Percentiles rank a stretch among this genome's conserved stretches.
Evolutionary conservation across 2,797 vertebrate species (phyloP).

Genomic region (Pempheris klunzingeri): DNA sequence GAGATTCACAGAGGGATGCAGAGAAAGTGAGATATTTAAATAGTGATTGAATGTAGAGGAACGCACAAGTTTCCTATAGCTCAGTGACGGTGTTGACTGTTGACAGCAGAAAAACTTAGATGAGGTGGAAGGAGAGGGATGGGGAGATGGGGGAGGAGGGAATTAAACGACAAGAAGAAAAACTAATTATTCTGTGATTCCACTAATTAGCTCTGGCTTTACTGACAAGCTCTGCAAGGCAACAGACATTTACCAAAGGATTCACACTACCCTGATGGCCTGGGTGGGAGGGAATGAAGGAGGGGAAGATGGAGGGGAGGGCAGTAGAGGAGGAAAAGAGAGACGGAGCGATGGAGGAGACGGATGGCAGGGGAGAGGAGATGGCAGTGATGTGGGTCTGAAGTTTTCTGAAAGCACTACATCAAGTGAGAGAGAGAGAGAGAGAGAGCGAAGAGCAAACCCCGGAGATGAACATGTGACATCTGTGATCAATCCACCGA

Average conservation of each 20-base stretch:
- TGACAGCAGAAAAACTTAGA: slow-evolving; percentile 63
- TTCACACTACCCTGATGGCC: slow-evolving; percentile 65
- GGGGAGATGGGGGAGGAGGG: slow-evolving; percentile 62
- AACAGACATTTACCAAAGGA: slow-evolving; percentile 77
- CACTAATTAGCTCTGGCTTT: slow-evolving; percentile 84
- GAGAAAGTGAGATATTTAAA: slow-evolving; percentile 39
- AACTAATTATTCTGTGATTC: slow-evolving; percentile 88
- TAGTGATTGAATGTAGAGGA: slow-evolving; percentile 27
- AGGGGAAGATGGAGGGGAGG: slow-evolving; percentile 11
- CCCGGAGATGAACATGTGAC: slow-evolving; percentile 56
- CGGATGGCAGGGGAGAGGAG: slow-evolving; percentile 19
- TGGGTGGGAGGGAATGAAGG: slow-evolving; percentile 58
- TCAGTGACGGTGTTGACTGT: slow-evolving; percentile 55
- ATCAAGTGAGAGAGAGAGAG: slow-evolving; percentile 36
- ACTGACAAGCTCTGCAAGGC: slow-evolving; percentile 77
- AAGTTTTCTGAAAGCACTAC: slow-evolving; percentile 64
- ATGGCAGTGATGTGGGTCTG: slow-evolving; percentile 48
- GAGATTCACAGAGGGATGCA: slow-evolving; percentile 31
- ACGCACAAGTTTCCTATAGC: slow-evolving; percentile 29
- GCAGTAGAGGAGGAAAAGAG: slow-evolving; percentile 2
- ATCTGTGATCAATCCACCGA: slow-evolving; percentile 66
- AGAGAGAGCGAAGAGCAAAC: slow-evolving; percentile 40
- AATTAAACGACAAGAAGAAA: slow-evolving; percentile 83
- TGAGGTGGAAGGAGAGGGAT: slow-evolving; percentile 61
- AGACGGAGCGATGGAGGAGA: slow-evolving; percentile 21